Base-by-base conservation (phyloP, 2,113 vertebrate species). In the Pachypanchax playfairii region DNA sequence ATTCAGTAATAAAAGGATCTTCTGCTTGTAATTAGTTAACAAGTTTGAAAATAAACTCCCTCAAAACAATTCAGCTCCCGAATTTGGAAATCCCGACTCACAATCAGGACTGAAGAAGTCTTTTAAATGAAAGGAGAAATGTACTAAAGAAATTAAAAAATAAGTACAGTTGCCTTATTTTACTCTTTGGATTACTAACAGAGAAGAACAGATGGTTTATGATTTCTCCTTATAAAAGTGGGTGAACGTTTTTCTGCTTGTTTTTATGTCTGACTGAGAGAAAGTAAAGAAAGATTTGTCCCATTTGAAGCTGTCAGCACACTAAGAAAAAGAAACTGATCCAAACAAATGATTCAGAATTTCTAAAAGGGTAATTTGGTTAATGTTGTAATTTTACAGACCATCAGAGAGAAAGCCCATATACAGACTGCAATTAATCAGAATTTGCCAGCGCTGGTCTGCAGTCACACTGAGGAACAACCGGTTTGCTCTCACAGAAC, bases 351-450 rank as follows among this genome's bases (percentile, higher is more conserved):
- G 70, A 88, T 85, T 84, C 69, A 59, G 84, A 82, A 84, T 82
- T 64, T 73, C 83, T 88, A 84, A 87, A 87, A 66, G 83, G 80
- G 84, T 88, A 78, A 90, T 90, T 87, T 86, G 76, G 77, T 81
- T 88, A 89, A 89, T 90, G 88, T 88, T 85, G 87, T 90, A 90
- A 91, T 90, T 89, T 91, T 90, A 89, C 89, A 90, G 74, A 81
- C 83, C 86, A 88, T 86, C 89, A 89, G 90, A 90, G 88, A 88
- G 86, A 83, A 86, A 83, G 79, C 77, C 75, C 63, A 68, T 57
- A 64, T 71, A 73, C 84, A 76, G 74, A 42, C 56, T 59, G 73
- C 79, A 85, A 91, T 90, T 85, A 89, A 90, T 90, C 86, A 83
- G 83, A 81, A 82, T 87, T 82, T 87, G 73, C 38, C 22, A 5